phyloP scores from a whole-genome alignment of 1,140 invertebrate genomes.

The Hycleus cichorii region DNA sequence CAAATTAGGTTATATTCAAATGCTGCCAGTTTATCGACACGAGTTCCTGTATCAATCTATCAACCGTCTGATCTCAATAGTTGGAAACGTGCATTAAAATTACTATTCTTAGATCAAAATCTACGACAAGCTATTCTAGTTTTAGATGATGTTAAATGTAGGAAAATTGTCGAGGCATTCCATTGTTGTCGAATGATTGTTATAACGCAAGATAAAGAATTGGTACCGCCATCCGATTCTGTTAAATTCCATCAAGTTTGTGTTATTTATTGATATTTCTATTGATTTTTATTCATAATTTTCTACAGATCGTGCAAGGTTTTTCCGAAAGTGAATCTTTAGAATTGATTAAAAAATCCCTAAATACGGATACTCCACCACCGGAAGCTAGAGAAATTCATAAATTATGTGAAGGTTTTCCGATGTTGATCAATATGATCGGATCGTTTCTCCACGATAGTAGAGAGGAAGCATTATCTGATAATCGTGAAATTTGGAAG shows the following conservation, averaged over 20 bases:
- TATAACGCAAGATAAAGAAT: constrained; percentile 21
- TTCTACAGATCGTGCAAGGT: constrained; percentile 13
- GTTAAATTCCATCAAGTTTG: neutral
- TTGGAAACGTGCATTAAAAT: constrained; percentile 12
- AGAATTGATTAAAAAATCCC: constrained; percentile 16
- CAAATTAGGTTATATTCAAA: constrained; percentile 5
- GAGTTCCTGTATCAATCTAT: constrained; percentile 4
- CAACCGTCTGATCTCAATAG: constrained; percentile 9
- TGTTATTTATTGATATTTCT: neutral
- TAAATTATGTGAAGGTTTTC: constrained; percentile 19
- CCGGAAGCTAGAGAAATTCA: constrained; percentile 16
- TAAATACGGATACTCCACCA: constrained; percentile 10
- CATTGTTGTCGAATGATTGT: constrained; percentile 17
- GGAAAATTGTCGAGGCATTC: constrained; percentile 14
- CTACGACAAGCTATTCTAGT: constrained; percentile 15
- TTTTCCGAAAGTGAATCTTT: constrained; percentile 19
- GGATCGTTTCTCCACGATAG: constrained; percentile 20
- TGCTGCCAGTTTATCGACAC: constrained; percentile 4
- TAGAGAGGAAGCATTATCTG: constrained; percentile 4
- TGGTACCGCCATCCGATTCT: constrained; percentile 2
- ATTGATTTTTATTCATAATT: neutral
- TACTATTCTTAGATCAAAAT: constrained; percentile 15
- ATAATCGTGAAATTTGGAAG: constrained; percentile 10
- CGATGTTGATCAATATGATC: constrained; percentile 20
- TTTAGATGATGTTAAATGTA: constrained; percentile 19